phyloP scores from a whole-genome alignment of 2,888 invertebrate species.

The Limenitis camilla region DNA sequence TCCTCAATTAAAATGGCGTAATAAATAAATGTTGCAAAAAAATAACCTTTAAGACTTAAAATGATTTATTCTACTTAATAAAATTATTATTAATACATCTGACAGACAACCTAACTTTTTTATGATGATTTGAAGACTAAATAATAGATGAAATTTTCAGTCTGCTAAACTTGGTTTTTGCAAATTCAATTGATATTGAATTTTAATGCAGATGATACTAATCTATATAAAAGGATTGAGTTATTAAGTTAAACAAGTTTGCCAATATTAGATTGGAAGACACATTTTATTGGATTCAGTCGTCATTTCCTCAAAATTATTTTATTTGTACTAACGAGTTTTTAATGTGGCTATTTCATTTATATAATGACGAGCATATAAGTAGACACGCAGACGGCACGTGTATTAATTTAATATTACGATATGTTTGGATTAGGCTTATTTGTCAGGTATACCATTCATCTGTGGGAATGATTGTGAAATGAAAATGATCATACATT shows the following conservation, averaged over 20 bases:
- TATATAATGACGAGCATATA: conserved; percentile 40
- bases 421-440: conserved; percentile 71
- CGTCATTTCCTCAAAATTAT: conserved; percentile 3
- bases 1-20: too few species aligned
- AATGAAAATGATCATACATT: conserved; percentile 75
- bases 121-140: too few species aligned
- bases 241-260: background rate
- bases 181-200: too few species aligned
- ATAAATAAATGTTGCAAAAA: too few species aligned
- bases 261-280: background rate
- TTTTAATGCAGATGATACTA: too few species aligned
- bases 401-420: conserved; percentile 25
- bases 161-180: too few species aligned
- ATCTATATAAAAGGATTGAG: too few species aligned
- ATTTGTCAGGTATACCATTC: conserved; percentile 65
- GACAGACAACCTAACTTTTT: too few species aligned
- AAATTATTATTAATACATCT: too few species aligned
- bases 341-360: conserved; percentile 28
- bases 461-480: conserved; percentile 70
- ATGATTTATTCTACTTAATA: too few species aligned
- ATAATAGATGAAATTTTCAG: too few species aligned
- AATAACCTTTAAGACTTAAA: too few species aligned
- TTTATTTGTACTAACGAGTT: conserved; percentile 17
- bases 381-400: conserved; percentile 30
- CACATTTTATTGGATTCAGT: background rate